A percentile compares a stretch with the other conserved stretches of the same genome.
Conservation (phyloP, 1,140 invertebrate species). For the Aphis gossypii region DNA sequence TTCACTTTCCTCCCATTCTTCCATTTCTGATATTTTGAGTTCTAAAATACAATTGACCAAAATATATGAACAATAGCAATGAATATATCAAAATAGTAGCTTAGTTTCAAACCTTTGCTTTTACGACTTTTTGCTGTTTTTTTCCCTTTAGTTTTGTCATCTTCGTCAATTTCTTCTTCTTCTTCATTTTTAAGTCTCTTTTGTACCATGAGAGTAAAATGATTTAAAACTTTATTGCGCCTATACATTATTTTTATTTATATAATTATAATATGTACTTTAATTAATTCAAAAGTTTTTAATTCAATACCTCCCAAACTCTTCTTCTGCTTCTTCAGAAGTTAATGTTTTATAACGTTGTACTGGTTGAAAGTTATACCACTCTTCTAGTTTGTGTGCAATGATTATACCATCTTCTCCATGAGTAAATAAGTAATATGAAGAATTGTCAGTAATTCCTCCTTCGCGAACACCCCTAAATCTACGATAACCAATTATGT, state of each 20-base stretch:
- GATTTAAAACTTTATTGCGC: slow-evolving; percentile 93
- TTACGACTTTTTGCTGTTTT: slow-evolving; percentile 63
- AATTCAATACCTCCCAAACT: slow-evolving; percentile 77
- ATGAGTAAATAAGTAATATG: slow-evolving; percentile 96
- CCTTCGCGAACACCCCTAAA: slow-evolving; percentile 90
- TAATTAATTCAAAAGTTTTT: background rate
- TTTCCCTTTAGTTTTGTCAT: slow-evolving; percentile 71
- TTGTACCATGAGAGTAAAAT: slow-evolving; percentile 90
- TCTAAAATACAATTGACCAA: slow-evolving; percentile 65
- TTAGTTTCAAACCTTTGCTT: slow-evolving; percentile 40
- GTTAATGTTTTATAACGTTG: slow-evolving; percentile 91
- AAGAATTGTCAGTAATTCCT: slow-evolving; percentile 91
- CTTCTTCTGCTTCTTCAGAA: slow-evolving; percentile 95
- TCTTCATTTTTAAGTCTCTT: slow-evolving; percentile 87
- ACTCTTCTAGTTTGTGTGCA: slow-evolving; percentile 92
- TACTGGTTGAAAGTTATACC: slow-evolving; percentile 91
- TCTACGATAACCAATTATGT: slow-evolving; percentile 64
- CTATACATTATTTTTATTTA: slow-evolving; percentile 64
- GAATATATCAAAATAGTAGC: background rate
- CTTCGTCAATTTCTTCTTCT: slow-evolving; percentile 76
- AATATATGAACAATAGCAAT: background rate
- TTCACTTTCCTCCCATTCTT: slow-evolving; percentile 89
- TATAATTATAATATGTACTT: background rate
- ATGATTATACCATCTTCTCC: slow-evolving; percentile 92
- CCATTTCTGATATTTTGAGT: slow-evolving; percentile 91